Conservation (phyloP, 2,797 vertebrate genomes). For the Neoniphon sammara region DNA sequence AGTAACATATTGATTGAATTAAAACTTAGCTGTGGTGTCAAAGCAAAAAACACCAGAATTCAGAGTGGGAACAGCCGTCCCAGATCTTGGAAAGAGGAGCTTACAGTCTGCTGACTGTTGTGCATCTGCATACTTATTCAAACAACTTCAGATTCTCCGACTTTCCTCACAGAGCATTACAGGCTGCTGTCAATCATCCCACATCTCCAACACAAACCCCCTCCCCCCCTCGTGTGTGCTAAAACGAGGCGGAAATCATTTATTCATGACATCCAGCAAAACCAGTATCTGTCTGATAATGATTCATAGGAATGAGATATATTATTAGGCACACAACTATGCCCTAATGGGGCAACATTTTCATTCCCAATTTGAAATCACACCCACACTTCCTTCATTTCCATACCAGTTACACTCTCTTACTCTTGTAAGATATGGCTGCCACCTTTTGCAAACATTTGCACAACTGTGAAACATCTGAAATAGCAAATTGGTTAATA, state of each 20-base stretch:
- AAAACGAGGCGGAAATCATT: slow-evolving; percentile 76
- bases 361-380: slow-evolving; percentile 56
- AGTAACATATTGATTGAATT: not conserved
- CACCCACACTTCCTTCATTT: slow-evolving; percentile 51
- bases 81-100: slow-evolving; percentile 46
- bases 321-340: slow-evolving; percentile 75
- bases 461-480: slow-evolving; percentile 42
- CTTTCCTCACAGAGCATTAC: slow-evolving; percentile 52
- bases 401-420: slow-evolving; percentile 34
- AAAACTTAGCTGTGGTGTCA: slow-evolving; percentile 21
- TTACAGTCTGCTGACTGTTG: slow-evolving; percentile 44
- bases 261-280: slow-evolving; percentile 78
- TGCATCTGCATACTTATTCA: slow-evolving; percentile 70
- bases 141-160: slow-evolving; percentile 44
- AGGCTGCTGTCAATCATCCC: slow-evolving; percentile 75
- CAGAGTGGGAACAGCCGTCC: slow-evolving; percentile 28
- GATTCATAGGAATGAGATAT: slow-evolving; percentile 68
- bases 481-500: slow-evolving; percentile 5
- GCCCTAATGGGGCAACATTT: slow-evolving; percentile 67
- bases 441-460: slow-evolving; percentile 60
- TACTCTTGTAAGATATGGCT: slow-evolving; percentile 25
- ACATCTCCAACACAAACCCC: slow-evolving; percentile 19
- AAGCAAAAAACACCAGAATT: not conserved
- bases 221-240: slow-evolving; percentile 36
- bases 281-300: slow-evolving; percentile 65